phyloP scores from a whole-genome alignment of 1,140 invertebrate species.

The Lepidurus arcticus region DNA sequence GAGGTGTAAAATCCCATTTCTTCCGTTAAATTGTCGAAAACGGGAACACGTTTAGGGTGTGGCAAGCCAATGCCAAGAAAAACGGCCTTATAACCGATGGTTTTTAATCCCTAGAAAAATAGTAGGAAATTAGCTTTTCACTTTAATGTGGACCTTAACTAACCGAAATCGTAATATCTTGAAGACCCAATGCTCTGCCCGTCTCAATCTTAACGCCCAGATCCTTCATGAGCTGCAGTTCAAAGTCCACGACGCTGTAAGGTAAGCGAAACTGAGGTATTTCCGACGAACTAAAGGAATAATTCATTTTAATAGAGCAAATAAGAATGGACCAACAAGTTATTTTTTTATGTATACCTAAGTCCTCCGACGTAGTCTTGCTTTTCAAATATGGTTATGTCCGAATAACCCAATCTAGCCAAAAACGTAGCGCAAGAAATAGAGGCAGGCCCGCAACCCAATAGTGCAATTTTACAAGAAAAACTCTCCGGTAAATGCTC shows the following conservation, averaged over 20 bases:
- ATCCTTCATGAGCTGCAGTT: slow-evolving; percentile 84
- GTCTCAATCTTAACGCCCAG: slow-evolving; percentile 80
- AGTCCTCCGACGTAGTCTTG: slow-evolving; percentile 80
- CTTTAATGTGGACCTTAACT: slow-evolving; percentile 34
- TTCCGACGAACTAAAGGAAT: slow-evolving; percentile 70
- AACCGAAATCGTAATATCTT: slow-evolving; percentile 67
- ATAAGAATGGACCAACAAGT: neutral
- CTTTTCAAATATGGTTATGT: slow-evolving; percentile 91
- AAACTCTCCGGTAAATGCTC: slow-evolving; percentile 54
- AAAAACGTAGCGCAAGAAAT: slow-evolving; percentile 94
- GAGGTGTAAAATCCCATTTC: slow-evolving; percentile 91
- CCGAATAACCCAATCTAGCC: slow-evolving; percentile 80
- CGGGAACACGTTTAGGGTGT: slow-evolving; percentile 71
- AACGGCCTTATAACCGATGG: slow-evolving; percentile 66
- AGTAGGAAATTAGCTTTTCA: neutral
- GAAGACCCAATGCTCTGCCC: slow-evolving; percentile 54
- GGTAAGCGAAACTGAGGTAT: slow-evolving; percentile 96
- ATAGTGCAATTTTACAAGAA: slow-evolving; percentile 72
- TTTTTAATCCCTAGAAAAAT: slow-evolving; percentile 55
- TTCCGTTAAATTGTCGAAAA: slow-evolving; percentile 70
- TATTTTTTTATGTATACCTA: slow-evolving; percentile 53
- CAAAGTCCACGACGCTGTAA: slow-evolving; percentile 86
- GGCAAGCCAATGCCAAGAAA: slow-evolving; percentile 94
- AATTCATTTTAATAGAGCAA: neutral
- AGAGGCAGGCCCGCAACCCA: slow-evolving; percentile 94